A percentile compares a stretch with the other conserved stretches of the same genome.
These are phyloP conservation scores for Lithophane ornitopus DNA, from an alignment of 2,888 invertebrate genomes.

Conservation along the genomic window DNA sequence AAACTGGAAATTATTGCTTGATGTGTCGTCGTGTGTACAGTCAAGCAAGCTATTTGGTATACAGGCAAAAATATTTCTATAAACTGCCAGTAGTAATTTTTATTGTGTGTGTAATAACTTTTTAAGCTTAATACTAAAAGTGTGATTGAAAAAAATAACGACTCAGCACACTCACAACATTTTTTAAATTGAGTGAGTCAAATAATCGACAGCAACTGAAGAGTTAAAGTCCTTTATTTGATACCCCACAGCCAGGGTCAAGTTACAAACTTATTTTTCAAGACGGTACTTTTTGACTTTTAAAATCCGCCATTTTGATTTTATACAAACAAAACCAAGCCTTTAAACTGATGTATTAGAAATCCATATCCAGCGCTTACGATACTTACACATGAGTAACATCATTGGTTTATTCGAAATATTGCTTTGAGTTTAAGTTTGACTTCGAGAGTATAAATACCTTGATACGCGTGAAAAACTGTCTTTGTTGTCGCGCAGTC, in stretches of 20 bases:
- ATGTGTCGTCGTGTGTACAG: slow-evolving; percentile 4
- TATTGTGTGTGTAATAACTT: background rate
- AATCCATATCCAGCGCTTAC: background rate
- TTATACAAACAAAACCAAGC: background rate
- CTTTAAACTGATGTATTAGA: background rate
- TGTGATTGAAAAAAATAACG: background rate
- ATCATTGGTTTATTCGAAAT: too few species aligned
- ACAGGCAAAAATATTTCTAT: background rate
- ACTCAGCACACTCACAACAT: background rate
- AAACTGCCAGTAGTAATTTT: background rate
- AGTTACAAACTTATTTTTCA: background rate
- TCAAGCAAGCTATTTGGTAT: background rate
- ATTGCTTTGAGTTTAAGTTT: too few species aligned
- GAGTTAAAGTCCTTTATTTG: background rate
- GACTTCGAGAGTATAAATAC: background rate
- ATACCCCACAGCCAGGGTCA: background rate
- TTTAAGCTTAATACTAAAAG: background rate
- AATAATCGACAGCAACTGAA: background rate
- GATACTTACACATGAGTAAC: background rate
- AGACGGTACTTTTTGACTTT: background rate
- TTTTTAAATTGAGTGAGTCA: background rate
- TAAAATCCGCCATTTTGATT: background rate
- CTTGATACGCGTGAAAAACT: background rate
- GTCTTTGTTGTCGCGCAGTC: background rate
- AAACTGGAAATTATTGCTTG: background rate